Evolutionary conservation across 2,797 vertebrate species (phyloP).

Genomic region (Otus scops): DNA sequence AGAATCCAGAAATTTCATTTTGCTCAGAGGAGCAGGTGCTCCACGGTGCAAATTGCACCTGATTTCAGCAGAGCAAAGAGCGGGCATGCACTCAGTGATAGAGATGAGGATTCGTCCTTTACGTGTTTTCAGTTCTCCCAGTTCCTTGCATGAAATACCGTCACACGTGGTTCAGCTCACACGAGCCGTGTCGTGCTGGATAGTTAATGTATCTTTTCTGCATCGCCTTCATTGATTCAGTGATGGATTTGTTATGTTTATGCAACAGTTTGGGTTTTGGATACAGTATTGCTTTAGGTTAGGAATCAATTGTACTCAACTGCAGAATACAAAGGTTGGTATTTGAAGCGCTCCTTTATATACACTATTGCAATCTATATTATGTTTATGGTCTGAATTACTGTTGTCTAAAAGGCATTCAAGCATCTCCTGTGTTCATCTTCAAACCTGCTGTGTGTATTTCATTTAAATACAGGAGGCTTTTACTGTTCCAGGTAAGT

Average conservation of each 20-base stretch:
- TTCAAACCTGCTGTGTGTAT: not conserved
- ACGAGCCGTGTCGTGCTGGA: not conserved
- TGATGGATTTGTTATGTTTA: slow-evolving; percentile 17
- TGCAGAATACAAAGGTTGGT: not conserved
- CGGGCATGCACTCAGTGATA: accelerated
- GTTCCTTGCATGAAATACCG: not conserved
- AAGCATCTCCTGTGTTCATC: not conserved
- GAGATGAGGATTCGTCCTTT: not conserved
- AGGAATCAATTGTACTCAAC: not conserved
- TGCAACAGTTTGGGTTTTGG: not conserved
- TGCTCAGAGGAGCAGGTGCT: not conserved
- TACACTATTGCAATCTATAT: not conserved
- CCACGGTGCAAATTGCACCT: not conserved
- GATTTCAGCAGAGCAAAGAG: not conserved
- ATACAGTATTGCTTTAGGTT: not conserved
- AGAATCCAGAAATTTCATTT: not conserved
- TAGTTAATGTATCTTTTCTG: not conserved
- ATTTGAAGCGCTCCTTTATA: not conserved
- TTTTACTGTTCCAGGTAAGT: slow-evolving; percentile 13
- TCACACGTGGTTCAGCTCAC: not conserved
- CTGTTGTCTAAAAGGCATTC: slow-evolving; percentile 1
- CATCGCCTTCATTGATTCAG: not conserved
- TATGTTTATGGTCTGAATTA: slow-evolving; percentile 34
- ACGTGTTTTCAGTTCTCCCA: accelerated
- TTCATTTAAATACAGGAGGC: slow-evolving; percentile 24